phyloP scores from a whole-genome alignment of 2,888 invertebrate genomes.

The Bhutanitis thaidina region DNA sequence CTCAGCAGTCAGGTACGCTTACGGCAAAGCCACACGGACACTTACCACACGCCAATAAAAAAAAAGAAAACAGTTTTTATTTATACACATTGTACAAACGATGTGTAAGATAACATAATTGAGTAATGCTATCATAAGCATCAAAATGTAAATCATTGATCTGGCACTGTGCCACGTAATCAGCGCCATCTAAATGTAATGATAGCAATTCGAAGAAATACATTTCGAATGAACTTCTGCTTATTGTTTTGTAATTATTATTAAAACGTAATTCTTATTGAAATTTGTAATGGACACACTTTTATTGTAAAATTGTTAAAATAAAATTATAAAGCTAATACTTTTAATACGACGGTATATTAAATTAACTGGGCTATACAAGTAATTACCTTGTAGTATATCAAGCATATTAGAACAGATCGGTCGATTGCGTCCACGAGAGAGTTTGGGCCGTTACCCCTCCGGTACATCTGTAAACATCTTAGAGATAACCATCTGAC shows the following conservation, averaged over 20 bases:
- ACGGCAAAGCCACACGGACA: no score
- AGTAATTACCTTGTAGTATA: conserved; percentile 65
- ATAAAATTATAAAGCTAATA: no score
- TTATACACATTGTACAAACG: no score
- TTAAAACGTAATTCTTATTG: no score
- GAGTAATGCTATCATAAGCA: conserved; percentile 18
- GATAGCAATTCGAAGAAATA: conserved; percentile 19
- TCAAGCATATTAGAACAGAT: conserved; percentile 57
- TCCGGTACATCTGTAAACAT: conserved; percentile 78
- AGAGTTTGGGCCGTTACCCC: conserved; percentile 68
- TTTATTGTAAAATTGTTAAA: no score
- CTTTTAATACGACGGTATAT: no score
- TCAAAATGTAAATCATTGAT: conserved; percentile 46
- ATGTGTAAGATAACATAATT: background rate
- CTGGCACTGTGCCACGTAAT: conserved; percentile 69
- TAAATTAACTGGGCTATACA: no score
- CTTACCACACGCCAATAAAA: no score
- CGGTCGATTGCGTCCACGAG: conserved; percentile 64
- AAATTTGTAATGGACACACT: no score
- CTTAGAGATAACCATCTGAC: conserved; percentile 74
- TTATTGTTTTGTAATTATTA: no score
- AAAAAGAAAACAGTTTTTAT: no score
- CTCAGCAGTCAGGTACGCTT: no score
- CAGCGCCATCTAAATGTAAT: conserved; percentile 63
- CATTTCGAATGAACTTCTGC: background rate